These are phyloP conservation scores for Tenualosa thibaudeaui DNA, from an alignment of 2,797 vertebrate species.

Conservation along the genomic window DNA sequence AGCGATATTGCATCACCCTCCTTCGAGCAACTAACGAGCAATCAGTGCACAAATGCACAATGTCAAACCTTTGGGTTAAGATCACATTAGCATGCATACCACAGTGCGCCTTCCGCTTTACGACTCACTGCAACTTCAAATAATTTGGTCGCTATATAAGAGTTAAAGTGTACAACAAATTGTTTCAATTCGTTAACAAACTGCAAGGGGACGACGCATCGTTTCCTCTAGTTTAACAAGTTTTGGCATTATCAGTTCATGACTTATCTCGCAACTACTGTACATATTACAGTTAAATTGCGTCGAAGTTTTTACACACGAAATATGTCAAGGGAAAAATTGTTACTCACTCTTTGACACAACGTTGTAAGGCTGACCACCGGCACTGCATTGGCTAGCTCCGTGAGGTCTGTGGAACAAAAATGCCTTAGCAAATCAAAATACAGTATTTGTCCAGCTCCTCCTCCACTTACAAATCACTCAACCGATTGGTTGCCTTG, in stretches of 20 bases:
- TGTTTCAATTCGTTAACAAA: neutral
- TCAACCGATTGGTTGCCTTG: neutral
- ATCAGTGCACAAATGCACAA: neutral
- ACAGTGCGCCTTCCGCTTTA: neutral
- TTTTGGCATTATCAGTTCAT: neutral
- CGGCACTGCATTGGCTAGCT: neutral
- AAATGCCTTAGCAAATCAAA: neutral
- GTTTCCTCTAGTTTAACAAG: neutral
- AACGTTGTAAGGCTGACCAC: neutral
- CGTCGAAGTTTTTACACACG: neutral
- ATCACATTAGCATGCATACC: neutral
- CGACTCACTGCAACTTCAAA: neutral
- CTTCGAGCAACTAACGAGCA: neutral
- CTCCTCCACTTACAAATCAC: neutral
- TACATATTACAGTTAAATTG: neutral
- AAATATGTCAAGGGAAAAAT: neutral
- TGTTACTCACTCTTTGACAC: neutral
- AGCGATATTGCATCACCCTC: slow-evolving; percentile 38
- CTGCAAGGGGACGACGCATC: neutral
- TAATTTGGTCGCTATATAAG: neutral
- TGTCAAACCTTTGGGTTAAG: neutral
- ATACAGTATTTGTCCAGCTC: neutral
- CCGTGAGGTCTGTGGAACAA: neutral
- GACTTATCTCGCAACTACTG: neutral
- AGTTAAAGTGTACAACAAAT: neutral